phyloP scores from a whole-genome alignment of 2,888 invertebrate genomes.

The Bursaphelenchus okinawaensis region DNA sequence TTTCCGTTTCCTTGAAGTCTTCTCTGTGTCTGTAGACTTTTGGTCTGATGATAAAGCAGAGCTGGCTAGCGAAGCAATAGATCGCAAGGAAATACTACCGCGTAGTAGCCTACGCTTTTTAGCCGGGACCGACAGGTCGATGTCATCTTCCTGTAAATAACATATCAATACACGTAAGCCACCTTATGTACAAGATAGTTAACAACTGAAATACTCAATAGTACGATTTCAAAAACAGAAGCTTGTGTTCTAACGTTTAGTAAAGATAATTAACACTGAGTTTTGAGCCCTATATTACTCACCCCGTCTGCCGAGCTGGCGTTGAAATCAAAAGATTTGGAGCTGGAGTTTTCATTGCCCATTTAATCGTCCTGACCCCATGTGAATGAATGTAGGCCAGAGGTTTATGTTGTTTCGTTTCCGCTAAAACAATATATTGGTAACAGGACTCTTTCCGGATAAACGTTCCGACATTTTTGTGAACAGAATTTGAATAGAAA shows the following conservation, averaged over 20 bases:
- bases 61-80: slow-evolving; percentile 6
- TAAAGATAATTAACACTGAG: too few species aligned
- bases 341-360: neutral
- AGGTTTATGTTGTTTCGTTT: neutral
- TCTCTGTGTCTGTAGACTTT: neutral
- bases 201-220: too few species aligned
- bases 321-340: neutral
- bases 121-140: neutral
- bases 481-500: too few species aligned
- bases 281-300: too few species aligned
- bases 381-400: neutral
- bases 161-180: too few species aligned
- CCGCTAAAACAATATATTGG: too few species aligned
- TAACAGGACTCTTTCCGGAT: too few species aligned
- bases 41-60: neutral
- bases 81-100: slow-evolving; percentile 4
- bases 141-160: slow-evolving; percentile 3
- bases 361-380: neutral
- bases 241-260: too few species aligned
- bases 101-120: neutral
- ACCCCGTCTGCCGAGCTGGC: neutral
- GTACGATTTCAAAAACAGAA: too few species aligned
- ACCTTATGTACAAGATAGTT: too few species aligned
- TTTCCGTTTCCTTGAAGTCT: slow-evolving; percentile 5
- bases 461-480: too few species aligned